Evolutionary conservation across 2,113 vertebrate species (phyloP).

Genomic region (Pongo pygmaeus): DNA sequence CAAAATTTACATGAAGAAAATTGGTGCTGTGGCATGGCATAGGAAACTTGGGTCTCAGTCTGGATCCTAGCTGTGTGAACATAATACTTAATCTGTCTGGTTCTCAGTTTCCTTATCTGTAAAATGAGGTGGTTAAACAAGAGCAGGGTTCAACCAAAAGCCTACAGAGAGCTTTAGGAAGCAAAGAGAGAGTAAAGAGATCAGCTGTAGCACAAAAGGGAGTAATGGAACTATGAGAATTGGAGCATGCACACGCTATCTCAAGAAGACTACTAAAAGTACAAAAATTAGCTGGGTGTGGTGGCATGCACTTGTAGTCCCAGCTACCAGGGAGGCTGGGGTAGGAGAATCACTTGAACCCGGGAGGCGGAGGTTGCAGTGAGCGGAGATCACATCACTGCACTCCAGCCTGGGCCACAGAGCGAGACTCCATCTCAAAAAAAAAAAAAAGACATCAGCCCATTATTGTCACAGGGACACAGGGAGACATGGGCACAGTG

Average conservation of each 20-base stretch:
- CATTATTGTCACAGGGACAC: not conserved
- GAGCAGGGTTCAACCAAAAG: not conserved
- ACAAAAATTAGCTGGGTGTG: too few species aligned
- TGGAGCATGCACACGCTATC: not conserved
- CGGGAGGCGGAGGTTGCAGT: too few species aligned
- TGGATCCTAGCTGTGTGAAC: not conserved
- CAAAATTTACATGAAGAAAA: slow-evolving; percentile 1
- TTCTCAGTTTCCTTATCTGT: slow-evolving; percentile 2
- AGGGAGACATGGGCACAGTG: not conserved
- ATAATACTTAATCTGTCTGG: not conserved
- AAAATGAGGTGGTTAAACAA: not conserved
- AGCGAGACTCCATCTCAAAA: too few species aligned
- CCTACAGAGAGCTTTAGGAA: not conserved
- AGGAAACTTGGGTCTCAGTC: not conserved
- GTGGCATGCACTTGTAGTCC: too few species aligned
- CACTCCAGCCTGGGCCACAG: too few species aligned
- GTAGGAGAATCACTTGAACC: too few species aligned
- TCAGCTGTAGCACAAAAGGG: not conserved
- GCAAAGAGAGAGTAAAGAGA: not conserved
- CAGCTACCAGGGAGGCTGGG: too few species aligned
- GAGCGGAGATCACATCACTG: too few species aligned
- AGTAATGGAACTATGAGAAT: not conserved
- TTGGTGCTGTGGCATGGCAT: not conserved
- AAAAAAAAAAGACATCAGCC: too few species aligned
- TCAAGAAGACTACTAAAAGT: not conserved